Conservation (phyloP, 1,140 invertebrate genomes). For the Reticulitermes speratus region DNA sequence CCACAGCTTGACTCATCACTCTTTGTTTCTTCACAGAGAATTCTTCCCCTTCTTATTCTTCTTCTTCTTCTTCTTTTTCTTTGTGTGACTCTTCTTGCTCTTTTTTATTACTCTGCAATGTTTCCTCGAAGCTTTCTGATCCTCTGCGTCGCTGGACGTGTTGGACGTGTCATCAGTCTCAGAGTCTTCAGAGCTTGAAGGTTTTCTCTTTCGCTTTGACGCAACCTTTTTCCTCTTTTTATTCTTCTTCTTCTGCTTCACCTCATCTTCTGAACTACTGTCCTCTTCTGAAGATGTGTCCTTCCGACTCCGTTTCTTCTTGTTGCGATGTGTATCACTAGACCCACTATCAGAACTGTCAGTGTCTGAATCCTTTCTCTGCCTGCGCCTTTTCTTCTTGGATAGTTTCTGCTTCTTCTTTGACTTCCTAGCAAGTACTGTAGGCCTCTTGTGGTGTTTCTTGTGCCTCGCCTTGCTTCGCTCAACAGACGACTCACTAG, state of each 20-base stretch:
- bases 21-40: background rate
- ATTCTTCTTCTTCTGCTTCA: conserved; percentile 15
- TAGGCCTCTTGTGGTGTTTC: background rate
- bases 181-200: conserved; percentile 26
- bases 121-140: conserved; percentile 14
- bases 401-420: conserved; percentile 15
- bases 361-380: background rate
- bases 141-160: conserved; percentile 13
- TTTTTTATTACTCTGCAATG: background rate
- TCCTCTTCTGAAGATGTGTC: background rate
- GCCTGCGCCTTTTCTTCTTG: background rate
- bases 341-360: background rate
- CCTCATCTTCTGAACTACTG: background rate
- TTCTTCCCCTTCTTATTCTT: background rate
- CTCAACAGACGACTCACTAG: background rate
- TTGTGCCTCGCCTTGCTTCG: background rate
- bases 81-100: conserved; percentile 9
- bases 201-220: conserved; percentile 19
- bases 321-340: background rate
- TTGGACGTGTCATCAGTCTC: background rate
- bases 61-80: background rate
- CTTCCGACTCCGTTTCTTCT: background rate
- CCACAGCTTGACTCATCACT: background rate
- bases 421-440: background rate
- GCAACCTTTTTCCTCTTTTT: background rate